phyloP scores from a whole-genome alignment of 2,888 invertebrate genomes.

The Litoditis marina region DNA sequence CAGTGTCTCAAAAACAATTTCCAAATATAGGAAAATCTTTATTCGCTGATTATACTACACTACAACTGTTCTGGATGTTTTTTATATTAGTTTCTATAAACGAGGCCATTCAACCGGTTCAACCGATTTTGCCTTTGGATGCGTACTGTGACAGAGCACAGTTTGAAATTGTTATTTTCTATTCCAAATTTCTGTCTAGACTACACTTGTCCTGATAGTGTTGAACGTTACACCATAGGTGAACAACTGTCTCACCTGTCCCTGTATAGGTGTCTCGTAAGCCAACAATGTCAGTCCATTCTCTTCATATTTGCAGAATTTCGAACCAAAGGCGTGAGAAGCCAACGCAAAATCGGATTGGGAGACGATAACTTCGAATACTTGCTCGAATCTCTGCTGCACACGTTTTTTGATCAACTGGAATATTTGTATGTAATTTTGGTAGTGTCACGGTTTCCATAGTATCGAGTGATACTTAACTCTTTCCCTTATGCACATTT shows the following conservation, averaged over 20 bases:
- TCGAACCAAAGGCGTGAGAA: constrained; percentile 19
- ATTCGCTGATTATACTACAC: neutral
- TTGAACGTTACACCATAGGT: too few species aligned
- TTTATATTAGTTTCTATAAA: too few species aligned
- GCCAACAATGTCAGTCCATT: constrained; percentile 33
- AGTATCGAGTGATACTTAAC: too few species aligned
- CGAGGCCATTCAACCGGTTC: too few species aligned
- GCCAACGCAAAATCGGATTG: constrained; percentile 23
- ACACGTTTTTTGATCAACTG: constrained; percentile 30
- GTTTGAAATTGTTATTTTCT: constrained; percentile 58
- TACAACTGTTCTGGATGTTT: neutral
- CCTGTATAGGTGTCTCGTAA: constrained; percentile 29
- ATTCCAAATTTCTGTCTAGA: too few species aligned
- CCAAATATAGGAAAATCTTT: neutral
- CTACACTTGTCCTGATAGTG: too few species aligned
- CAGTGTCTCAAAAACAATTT: neutral
- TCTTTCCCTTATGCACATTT: too few species aligned
- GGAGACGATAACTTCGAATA: constrained; percentile 36
- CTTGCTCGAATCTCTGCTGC: constrained; percentile 30
- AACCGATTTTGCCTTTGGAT: too few species aligned
- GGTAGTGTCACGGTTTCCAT: too few species aligned
- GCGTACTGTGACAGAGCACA: constrained; percentile 16
- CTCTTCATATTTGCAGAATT: constrained; percentile 27
- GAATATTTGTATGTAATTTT: constrained; percentile 1
- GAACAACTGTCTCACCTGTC: constrained; percentile 7